These are phyloP conservation scores for Antheraea yamamai DNA, from an alignment of 2,888 invertebrate genomes.

Conservation along the genomic window DNA sequence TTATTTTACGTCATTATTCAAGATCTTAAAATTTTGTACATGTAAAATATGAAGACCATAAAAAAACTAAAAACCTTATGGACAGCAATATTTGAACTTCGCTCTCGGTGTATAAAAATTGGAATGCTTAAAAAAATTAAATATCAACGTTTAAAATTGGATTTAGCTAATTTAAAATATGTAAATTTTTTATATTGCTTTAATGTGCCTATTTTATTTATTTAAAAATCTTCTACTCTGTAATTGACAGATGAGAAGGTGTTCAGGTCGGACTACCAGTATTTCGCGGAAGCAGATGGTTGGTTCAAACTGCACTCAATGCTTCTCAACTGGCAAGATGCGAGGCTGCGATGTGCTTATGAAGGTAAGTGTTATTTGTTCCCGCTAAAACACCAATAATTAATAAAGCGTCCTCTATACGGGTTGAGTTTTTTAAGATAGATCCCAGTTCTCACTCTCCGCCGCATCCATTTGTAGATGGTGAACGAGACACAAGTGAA, in stretches of 20 bases:
- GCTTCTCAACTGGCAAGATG: conserved; percentile 34
- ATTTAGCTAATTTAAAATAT: no score
- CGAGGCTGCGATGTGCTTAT: conserved; percentile 35
- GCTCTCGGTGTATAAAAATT: no score
- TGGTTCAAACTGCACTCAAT: conserved; percentile 35
- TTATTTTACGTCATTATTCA: no score
- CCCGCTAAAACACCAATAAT: background rate
- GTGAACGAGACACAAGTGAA: background rate
- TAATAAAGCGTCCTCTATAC: background rate
- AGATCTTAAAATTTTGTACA: no score
- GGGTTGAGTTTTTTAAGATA: background rate
- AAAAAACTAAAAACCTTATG: no score
- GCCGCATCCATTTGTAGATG: background rate
- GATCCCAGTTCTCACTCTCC: background rate
- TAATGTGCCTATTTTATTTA: background rate
- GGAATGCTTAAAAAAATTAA: no score
- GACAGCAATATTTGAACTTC: no score
- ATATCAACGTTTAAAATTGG: no score
- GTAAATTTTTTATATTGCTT: background rate
- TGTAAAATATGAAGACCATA: no score
- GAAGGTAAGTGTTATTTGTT: conserved; percentile 31
- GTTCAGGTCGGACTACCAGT: conserved; percentile 31
- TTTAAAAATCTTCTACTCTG: background rate
- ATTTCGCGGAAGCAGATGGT: conserved; percentile 28
- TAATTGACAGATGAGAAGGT: conserved; percentile 3